These are phyloP conservation scores for Leucosticte australis DNA, from an alignment of 2,113 vertebrate genomes.

Conservation along the genomic window DNA sequence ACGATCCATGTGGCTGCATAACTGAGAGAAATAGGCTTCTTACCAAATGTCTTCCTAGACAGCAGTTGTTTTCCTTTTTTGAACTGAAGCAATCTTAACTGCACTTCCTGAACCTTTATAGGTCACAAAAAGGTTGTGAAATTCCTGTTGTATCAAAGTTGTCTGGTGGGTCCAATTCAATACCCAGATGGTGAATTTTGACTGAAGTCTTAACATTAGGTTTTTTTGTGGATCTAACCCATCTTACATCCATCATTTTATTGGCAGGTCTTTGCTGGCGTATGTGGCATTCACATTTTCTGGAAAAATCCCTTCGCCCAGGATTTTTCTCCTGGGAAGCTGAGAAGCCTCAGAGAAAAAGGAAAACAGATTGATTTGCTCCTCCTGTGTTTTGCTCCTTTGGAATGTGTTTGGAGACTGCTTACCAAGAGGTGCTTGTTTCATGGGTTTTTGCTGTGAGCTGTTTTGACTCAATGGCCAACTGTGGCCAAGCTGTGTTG, in stretches of 20 bases:
- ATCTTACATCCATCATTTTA: neutral
- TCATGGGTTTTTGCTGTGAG: too few species aligned
- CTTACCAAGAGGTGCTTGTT: too few species aligned
- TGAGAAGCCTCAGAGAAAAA: too few species aligned
- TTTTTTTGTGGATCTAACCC: neutral
- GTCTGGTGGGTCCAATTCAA: neutral
- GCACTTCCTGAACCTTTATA: neutral
- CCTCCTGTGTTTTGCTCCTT: too few species aligned
- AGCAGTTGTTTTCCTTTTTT: neutral
- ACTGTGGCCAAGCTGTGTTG: too few species aligned
- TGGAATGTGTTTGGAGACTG: too few species aligned
- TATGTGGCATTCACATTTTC: too few species aligned
- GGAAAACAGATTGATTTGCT: too few species aligned
- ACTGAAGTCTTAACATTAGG: neutral
- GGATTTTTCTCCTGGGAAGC: too few species aligned
- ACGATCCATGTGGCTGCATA: neutral
- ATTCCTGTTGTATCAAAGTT: neutral
- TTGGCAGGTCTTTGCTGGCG: neutral
- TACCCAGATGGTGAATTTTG: neutral
- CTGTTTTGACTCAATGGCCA: too few species aligned
- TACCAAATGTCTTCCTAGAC: neutral
- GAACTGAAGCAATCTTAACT: neutral
- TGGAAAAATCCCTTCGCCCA: too few species aligned
- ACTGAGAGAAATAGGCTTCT: neutral
- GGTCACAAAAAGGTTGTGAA: neutral